These are phyloP conservation scores for Sebastes trivittatus DNA, from an alignment of 2,797 vertebrate genomes.

Conservation along the genomic window DNA sequence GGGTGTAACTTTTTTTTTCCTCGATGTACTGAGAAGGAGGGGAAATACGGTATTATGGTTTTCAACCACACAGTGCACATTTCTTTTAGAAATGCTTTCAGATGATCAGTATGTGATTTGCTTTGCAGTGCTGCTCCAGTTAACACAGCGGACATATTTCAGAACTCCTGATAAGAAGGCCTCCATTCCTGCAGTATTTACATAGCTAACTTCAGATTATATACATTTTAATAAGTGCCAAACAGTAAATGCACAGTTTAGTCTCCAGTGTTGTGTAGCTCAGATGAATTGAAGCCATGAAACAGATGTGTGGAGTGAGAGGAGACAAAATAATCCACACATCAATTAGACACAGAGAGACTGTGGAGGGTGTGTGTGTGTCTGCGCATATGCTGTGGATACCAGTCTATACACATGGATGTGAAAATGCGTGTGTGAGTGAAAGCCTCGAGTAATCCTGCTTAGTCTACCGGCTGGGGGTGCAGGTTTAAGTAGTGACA, in stretches of 20 bases:
- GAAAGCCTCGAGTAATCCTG: slow-evolving; percentile 67
- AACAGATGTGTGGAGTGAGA: slow-evolving; percentile 66
- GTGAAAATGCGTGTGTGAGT: slow-evolving; percentile 15
- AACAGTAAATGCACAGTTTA: slow-evolving; percentile 3
- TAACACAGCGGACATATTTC: slow-evolving; percentile 18
- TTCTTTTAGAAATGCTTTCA: slow-evolving; percentile 50
- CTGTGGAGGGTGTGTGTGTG: slow-evolving; percentile 12
- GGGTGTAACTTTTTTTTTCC: slow-evolving; percentile 3
- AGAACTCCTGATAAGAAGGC: slow-evolving; percentile 19
- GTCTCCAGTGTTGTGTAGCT: slow-evolving; percentile 1
- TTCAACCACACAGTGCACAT: slow-evolving; percentile 24
- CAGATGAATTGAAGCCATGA: slow-evolving; percentile 40
- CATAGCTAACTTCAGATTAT: background rate
- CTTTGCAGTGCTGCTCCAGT: slow-evolving; percentile 23
- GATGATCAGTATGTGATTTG: slow-evolving; percentile 55
- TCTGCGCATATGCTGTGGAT: slow-evolving; percentile 8
- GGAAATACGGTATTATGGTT: slow-evolving; percentile 1
- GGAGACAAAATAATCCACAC: slow-evolving; percentile 70
- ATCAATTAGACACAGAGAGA: slow-evolving; percentile 67
- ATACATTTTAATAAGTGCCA: background rate
- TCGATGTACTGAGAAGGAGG: background rate
- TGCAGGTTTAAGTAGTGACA: slow-evolving; percentile 57
- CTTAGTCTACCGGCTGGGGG: slow-evolving; percentile 67
- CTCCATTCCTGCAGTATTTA: background rate
- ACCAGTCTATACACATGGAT: slow-evolving; percentile 10